Percentiles rank a stretch among this genome's conserved stretches.
These are phyloP conservation scores for Acanthopagrus latus DNA, from an alignment of 2,797 vertebrate species.

Conservation along the genomic window DNA sequence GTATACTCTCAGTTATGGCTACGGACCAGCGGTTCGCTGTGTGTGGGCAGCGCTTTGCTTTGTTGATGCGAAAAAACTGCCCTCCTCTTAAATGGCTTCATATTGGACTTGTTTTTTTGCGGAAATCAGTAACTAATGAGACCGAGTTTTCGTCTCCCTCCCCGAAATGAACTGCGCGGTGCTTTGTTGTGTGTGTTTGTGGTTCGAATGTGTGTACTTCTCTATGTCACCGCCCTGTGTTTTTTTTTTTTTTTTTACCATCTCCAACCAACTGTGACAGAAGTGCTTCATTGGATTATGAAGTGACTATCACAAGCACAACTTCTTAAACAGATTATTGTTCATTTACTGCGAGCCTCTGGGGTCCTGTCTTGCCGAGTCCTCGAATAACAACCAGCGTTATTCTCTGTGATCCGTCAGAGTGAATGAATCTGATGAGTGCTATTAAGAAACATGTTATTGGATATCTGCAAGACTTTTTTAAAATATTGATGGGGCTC, in stretches of 20 bases:
- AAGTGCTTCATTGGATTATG: slow-evolving; percentile 67
- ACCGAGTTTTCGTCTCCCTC: slow-evolving; percentile 40
- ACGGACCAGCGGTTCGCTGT: slow-evolving; percentile 51
- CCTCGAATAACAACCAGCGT: slow-evolving; percentile 31
- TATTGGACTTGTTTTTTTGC: slow-evolving; percentile 54
- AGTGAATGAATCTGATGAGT: slow-evolving; percentile 35
- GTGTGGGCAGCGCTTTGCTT: slow-evolving; percentile 65
- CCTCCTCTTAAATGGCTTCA: slow-evolving; percentile 52
- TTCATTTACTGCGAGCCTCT: slow-evolving; percentile 53
- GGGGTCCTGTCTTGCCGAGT: slow-evolving; percentile 43
- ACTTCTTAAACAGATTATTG: slow-evolving; percentile 61
- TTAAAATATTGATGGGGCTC: slow-evolving; percentile 5
- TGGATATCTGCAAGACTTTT: slow-evolving; percentile 19
- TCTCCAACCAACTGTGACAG: slow-evolving; percentile 57
- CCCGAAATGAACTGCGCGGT: slow-evolving; percentile 41
- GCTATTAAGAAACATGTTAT: slow-evolving; percentile 24
- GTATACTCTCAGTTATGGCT: slow-evolving; percentile 61
- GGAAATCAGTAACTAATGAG: slow-evolving; percentile 65
- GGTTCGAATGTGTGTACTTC: slow-evolving; percentile 26
- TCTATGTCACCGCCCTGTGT: slow-evolving; percentile 10
- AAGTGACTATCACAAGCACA: slow-evolving; percentile 52
- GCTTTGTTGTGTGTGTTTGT: slow-evolving; percentile 27
- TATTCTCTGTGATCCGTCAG: slow-evolving; percentile 45
- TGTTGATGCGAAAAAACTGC: slow-evolving; percentile 48
- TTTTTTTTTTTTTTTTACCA: slow-evolving; percentile 40